Base-by-base conservation (phyloP, 1,140 invertebrate genomes). In the Rhagoletis zephyria region DNA sequence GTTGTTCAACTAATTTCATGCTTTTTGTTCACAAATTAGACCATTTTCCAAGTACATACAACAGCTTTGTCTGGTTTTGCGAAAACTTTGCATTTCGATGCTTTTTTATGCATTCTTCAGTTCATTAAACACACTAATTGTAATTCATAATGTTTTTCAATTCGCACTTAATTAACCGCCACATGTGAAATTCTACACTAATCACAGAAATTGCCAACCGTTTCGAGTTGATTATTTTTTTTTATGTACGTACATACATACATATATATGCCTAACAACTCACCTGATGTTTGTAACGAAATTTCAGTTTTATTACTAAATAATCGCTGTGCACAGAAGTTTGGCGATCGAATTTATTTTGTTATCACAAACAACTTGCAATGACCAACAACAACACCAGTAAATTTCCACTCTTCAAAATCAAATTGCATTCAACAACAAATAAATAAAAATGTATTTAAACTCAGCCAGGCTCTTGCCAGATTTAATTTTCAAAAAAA, bases 81-180 rank as follows among this genome's bases (percentile, higher is more conserved):
- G 14, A 12, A 81, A 81, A 30, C 56, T 67, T 81, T 56, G 48
- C 74, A 59, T 81, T 81, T 81, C 74, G 42, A 5, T 10, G 48
- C 16, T 56, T 56, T 81, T 81, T 81, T 45, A 10, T 45, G 45
- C 16, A 16, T 81, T 10, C 1, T 81, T 81, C 74, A 81, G 48
- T 81, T 81, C 74, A 81, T 81, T 81, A 56, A 81, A 81, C 74
- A 81, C 45, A 56, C 6, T 19, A 51, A 81, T n/a, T 81, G 48
- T 56, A 19, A 16, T 56, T 81, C 48, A 3, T 10, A 81, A 56
- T 81, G 16, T 81, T 56, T 81, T 74, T 56, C 74, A 56, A 19
- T 81, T 81, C 45, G 74, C 74, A 81, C 48, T 81, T 56, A 56
- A 81, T 81, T 81, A 81, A 81, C 74, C n/a, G 45, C 74, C 48